Conservation (phyloP, 2,888 invertebrate genomes). For the Lathronympha strigana region DNA sequence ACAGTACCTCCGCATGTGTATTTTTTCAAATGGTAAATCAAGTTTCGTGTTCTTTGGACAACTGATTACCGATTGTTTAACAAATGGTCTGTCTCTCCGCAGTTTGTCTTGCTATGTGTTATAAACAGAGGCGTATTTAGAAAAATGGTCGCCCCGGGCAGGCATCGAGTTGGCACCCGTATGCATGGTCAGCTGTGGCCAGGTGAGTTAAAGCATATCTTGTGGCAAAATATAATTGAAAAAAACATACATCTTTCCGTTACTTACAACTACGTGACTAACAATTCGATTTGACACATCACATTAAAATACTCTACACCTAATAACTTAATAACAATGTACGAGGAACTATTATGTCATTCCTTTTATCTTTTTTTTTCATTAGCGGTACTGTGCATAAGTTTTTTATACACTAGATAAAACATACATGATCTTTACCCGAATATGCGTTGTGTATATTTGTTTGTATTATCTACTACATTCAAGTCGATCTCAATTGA, state of each 20-base stretch:
- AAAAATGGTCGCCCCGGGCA: not conserved
- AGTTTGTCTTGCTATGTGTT: too few relatives aligned
- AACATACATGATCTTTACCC: not conserved
- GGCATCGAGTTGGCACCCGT: too few relatives aligned
- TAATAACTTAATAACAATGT: slow-evolving; percentile 11
- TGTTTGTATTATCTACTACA: too few relatives aligned
- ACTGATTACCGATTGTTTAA: too few relatives aligned
- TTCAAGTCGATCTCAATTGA: not conserved
- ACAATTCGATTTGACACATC: slow-evolving; percentile 26
- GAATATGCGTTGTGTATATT: not conserved
- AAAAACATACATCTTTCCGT: not conserved
- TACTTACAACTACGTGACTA: slow-evolving; percentile 20
- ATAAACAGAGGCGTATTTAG: too few relatives aligned
- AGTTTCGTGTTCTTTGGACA: too few relatives aligned
- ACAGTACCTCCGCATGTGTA: too few relatives aligned
- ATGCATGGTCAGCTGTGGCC: too few relatives aligned
- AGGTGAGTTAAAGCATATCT: not conserved
- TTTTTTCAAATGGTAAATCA: too few relatives aligned
- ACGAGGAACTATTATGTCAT: slow-evolving; percentile 11
- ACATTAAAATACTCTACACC: slow-evolving; percentile 12
- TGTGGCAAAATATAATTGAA: not conserved
- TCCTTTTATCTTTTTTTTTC: not conserved
- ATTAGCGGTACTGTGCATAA: not conserved
- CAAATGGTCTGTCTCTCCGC: too few relatives aligned
- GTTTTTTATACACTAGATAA: not conserved